A percentile compares a stretch with the other conserved stretches of the same genome.
Conservation (phyloP, 2,113 vertebrate genomes). For the Malurus melanocephalus region DNA sequence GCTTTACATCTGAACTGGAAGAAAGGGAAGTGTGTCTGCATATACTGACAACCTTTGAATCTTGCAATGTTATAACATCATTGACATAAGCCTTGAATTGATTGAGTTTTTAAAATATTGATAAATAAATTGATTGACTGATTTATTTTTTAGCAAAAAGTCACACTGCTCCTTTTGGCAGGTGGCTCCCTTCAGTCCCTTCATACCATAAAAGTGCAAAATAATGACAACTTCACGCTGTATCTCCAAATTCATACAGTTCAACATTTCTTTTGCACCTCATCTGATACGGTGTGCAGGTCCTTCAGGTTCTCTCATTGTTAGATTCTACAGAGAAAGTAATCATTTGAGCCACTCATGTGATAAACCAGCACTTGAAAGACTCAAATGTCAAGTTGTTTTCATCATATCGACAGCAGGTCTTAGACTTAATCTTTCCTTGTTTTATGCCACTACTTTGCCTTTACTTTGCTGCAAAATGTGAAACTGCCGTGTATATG, state of each 20-base stretch:
- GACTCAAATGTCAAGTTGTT: conserved; percentile 76
- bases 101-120: not conserved
- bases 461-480: conserved; percentile 42
- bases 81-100: not conserved
- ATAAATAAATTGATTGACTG: accelerated
- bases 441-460: conserved; percentile 54
- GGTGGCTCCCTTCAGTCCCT: not conserved
- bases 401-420: conserved; percentile 65
- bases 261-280: not conserved
- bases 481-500: conserved; percentile 51
- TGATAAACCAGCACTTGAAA: conserved; percentile 69
- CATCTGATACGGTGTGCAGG: not conserved
- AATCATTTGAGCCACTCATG: conserved; percentile 60
- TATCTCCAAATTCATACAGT: not conserved
- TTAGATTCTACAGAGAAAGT: conserved; percentile 55
- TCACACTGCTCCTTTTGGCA: not conserved
- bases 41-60: not conserved
- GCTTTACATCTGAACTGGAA: not conserved
- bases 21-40: not conserved
- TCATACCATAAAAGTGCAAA: not conserved
- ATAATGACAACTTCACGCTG: not conserved
- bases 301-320: conserved; percentile 37
- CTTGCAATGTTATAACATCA: not conserved
- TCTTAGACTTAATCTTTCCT: conserved; percentile 58
- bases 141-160: not conserved